Conservation (phyloP, 2,888 invertebrate genomes). For the Diaperis boleti region DNA sequence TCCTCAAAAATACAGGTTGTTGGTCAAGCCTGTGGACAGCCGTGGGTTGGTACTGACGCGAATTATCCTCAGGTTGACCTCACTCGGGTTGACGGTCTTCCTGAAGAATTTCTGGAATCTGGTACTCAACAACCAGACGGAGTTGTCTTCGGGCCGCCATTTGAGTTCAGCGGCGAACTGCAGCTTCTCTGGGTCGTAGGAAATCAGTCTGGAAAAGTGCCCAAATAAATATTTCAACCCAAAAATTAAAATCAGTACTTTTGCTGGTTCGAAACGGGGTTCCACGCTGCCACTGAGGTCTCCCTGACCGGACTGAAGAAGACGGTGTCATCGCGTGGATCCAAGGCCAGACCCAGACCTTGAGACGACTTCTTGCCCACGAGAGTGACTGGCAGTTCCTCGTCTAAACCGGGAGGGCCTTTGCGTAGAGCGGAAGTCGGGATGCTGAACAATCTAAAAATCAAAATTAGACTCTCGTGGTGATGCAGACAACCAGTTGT, state of each 20-base stretch:
- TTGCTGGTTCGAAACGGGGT: conserved; percentile 79
- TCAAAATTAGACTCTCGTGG: too few relatives aligned
- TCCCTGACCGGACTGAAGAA: conserved; percentile 84
- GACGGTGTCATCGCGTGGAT: conserved; percentile 79
- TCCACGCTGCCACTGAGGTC: conserved; percentile 85
- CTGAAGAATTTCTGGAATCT: conserved; percentile 86
- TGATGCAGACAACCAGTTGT: conserved; percentile 7
- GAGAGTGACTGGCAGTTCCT: conserved; percentile 79
- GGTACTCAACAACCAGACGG: conserved; percentile 80
- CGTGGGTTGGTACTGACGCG: conserved; percentile 62
- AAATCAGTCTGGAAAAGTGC: conserved; percentile 73
- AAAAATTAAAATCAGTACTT: too few relatives aligned
- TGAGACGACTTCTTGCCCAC: conserved; percentile 89
- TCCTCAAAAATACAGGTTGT: conserved; percentile 58
- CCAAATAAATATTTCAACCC: too few relatives aligned
- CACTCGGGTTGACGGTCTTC: conserved; percentile 74
- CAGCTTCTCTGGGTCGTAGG: conserved; percentile 77
- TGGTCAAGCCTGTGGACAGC: conserved; percentile 62
- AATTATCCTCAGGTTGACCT: conserved; percentile 81
- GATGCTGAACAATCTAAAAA: conserved; percentile 79
- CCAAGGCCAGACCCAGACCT: conserved; percentile 80
- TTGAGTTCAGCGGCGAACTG: conserved; percentile 85
- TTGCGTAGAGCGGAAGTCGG: conserved; percentile 79
- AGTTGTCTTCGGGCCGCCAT: conserved; percentile 76
- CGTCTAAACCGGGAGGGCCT: conserved; percentile 79